These are phyloP conservation scores for Crotalus viridis DNA, from an alignment of 2,113 vertebrate genomes.

Conservation along the genomic window DNA sequence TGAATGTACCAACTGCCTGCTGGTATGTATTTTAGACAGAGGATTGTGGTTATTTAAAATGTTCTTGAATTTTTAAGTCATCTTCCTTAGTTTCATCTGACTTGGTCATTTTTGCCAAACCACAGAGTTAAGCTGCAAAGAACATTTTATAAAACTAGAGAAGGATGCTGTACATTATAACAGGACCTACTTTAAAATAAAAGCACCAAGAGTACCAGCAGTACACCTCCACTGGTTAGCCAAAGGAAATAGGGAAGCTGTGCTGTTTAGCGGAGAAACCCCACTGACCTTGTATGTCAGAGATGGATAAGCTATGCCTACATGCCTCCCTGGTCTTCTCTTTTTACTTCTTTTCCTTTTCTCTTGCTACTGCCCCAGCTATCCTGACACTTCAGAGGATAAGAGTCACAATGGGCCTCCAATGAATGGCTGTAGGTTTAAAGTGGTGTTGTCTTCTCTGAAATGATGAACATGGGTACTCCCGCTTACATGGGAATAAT, in stretches of 20 bases:
- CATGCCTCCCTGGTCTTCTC: background rate
- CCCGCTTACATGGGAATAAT: background rate
- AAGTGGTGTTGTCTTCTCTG: background rate
- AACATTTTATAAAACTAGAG: background rate
- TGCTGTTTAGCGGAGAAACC: background rate
- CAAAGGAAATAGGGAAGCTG: background rate
- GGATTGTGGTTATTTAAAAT: slow-evolving; percentile 11
- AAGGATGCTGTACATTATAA: background rate
- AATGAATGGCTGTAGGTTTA: background rate
- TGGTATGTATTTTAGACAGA: slow-evolving; percentile 76
- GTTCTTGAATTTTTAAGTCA: slow-evolving; percentile 12
- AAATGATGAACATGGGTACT: background rate
- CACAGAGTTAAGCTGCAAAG: background rate
- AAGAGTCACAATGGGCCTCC: background rate
- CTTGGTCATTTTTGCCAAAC: background rate
- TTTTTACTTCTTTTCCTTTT: background rate
- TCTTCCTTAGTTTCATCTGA: background rate
- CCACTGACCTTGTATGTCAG: background rate
- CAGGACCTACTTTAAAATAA: background rate
- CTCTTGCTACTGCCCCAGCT: background rate
- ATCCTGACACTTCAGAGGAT: background rate
- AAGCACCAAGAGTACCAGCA: background rate
- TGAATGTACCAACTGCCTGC: slow-evolving; percentile 70
- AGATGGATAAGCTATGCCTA: background rate
- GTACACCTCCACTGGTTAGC: background rate